Conservation (phyloP, 2,888 invertebrate species). For the Macrosiphum euphorbiae region DNA sequence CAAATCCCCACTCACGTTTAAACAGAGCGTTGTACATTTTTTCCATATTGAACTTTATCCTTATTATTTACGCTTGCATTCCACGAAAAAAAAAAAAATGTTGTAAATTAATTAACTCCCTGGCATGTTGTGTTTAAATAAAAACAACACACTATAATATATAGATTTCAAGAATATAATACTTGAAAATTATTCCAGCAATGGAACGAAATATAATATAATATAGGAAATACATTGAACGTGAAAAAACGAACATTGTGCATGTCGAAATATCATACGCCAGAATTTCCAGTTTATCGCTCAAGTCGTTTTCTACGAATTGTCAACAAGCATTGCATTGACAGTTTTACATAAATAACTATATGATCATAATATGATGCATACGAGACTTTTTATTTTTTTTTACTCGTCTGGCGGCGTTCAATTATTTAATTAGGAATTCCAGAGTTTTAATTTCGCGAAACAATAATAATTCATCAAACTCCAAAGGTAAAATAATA, state of each 20-base stretch:
- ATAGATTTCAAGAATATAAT: not conserved
- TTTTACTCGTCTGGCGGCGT: not conserved
- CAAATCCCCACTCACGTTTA: not conserved
- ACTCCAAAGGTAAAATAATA: not conserved
- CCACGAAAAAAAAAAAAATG: not conserved
- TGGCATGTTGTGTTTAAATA: not conserved
- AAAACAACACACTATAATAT: not conserved
- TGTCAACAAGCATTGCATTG: not conserved
- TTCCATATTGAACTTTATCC: not conserved
- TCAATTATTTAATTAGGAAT: constrained; percentile 8
- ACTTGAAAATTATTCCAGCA: not conserved
- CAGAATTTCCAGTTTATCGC: no score
- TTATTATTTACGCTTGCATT: not conserved
- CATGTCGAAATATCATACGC: not conserved
- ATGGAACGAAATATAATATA: not conserved
- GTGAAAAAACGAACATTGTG: not conserved
- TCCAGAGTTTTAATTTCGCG: not conserved
- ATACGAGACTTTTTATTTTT: not conserved
- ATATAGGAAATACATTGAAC: not conserved
- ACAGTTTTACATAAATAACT: not conserved
- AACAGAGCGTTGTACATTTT: not conserved
- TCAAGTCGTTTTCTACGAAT: not conserved
- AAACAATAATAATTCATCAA: not conserved
- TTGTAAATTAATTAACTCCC: not conserved
- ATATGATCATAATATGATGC: not conserved